A percentile compares a stretch with the other conserved stretches of the same genome.
phyloP scores from a whole-genome alignment of 2,888 invertebrate species.

The Drosophila mimica region DNA sequence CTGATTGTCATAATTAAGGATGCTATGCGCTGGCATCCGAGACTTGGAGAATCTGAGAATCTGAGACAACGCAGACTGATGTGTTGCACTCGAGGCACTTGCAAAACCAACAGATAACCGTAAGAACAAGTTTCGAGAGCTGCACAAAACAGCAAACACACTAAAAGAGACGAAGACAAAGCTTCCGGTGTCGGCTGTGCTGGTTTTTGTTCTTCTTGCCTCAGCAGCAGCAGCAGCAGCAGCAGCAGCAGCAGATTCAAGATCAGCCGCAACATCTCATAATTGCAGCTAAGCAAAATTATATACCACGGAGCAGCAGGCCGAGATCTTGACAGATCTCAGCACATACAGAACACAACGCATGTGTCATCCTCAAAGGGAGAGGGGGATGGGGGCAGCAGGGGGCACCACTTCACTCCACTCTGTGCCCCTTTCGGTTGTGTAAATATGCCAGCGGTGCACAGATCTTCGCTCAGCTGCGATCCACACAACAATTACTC shows the following conservation, averaged over 20 bases:
- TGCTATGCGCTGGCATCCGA: slow-evolving; percentile 70
- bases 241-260: slow-evolving; percentile 32
- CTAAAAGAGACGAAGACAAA: slow-evolving; percentile 38
- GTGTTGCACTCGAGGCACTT: slow-evolving; percentile 67
- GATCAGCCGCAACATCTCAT: slow-evolving; percentile 76
- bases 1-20: slow-evolving; percentile 81
- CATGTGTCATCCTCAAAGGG: slow-evolving; percentile 57
- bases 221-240: background rate
- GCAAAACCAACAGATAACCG: slow-evolving; percentile 76
- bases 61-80: slow-evolving; percentile 31
- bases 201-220: slow-evolving; percentile 25
- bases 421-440: slow-evolving; percentile 16
- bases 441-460: slow-evolving; percentile 70
- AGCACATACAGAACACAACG: slow-evolving; percentile 15
- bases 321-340: slow-evolving; percentile 42
- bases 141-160: slow-evolving; percentile 4
- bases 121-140: slow-evolving; percentile 69
- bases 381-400: background rate
- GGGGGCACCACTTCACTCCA: slow-evolving; percentile 17
- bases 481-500: slow-evolving; percentile 70
- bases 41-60: slow-evolving; percentile 43
- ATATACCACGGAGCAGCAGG: slow-evolving; percentile 52
- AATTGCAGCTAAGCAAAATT: slow-evolving; percentile 80
- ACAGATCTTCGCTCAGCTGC: slow-evolving; percentile 55
- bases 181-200: slow-evolving; percentile 68